Base-by-base conservation (phyloP, 2,888 invertebrate species). In the Volucella inflata region DNA sequence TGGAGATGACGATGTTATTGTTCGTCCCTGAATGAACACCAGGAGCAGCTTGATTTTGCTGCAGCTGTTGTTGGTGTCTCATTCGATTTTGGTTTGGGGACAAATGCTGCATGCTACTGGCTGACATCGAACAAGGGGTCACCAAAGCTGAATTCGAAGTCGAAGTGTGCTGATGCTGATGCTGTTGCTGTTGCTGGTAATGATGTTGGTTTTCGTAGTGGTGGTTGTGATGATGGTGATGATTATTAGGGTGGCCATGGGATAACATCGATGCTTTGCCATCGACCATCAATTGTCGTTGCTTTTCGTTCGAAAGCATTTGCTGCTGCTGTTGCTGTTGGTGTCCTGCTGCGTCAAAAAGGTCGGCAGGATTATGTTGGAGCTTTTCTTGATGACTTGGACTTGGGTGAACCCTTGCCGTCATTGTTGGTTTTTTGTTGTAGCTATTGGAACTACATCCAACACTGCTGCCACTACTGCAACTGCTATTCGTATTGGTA, bases 381-480 rank as follows among this genome's bases (percentile, higher is more conserved):
- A 77, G 80, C 3, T 76, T 75, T 55, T 87, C 80, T 10, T 83
- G 85, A 76, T 87, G 87, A 65, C 82, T 78, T 42, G 65, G 64
- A 48, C 71, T 50, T 50, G 46, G 50, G 9, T 30, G 30, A 6
- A 50, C 62, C 50, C 60, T 85, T 44, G 50, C 53, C 50, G 76
- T 59, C 51, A 74, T 62, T 21, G 65, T 65, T 75, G 78, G 76
- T 46, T 17, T 70, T 46, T 60, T 87, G 82, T 83, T 88, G 68
- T 72, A 80, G 79, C 79, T 84, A 78, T 77, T 81, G 71, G 71
- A 80, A 67, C 75, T 87, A n/a, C 68, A 71, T 67, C 82, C 78
- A 60, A 65, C 78, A 68, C 67, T 78, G 51, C 68, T 72, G 67
- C 80, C 76, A 60, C 70, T 80, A 68, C 67, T 78, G 51, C 77